Evolutionary conservation across 2,888 invertebrate species (phyloP), one percentile per base, ranked within the genome.

Genomic region (Crepidodera aurea): DNA sequence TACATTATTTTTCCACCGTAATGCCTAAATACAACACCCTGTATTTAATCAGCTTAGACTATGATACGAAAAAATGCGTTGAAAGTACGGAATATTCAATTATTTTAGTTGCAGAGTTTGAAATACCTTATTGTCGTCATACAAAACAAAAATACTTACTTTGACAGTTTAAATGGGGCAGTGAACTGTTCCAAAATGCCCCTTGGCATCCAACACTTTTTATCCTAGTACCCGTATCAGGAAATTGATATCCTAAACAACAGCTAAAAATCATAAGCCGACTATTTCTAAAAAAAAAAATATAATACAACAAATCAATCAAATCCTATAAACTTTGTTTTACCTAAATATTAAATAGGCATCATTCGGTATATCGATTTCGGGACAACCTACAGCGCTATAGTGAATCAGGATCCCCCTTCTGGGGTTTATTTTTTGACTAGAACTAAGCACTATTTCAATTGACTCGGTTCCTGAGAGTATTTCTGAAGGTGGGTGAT

Each of bases 211-310:
- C 84, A 68, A 91, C 76, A 50, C 85, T 82, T 59, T 87, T 85
- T 74, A 83, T 84, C 77, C 86, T 85, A 77, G 84, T 81, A 66
- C 83, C 82, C n/a, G 87, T 87, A 75, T 91, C 91, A 12, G 86
- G 85, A 79, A 91, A 92, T 76, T 87, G 84, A 73, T 82, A 86
- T 59, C 88, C 88, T 51, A 86, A 84, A 71, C 88, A 86, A 80
- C 92, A 92, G 80, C 86, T 85, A 81, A 87, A 90, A 72, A 87
- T 87, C 27, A 88, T 89, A 46, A 85, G 83, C 39, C 86, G 86
- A 60, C 85, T 84, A 70, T 87, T 89, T 70, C 87, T 67, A 60
- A 46, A 46, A 59, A 40, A 2, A 29, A 2, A 15, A 39, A 48
- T 18, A 12, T 2, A 51, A 55, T 22, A 10, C 12, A 39, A 6